Evolutionary conservation across 2,888 invertebrate genomes (phyloP), one percentile per base, ranked within the genome.

Genomic region (Caenorhabditis sp.): DNA sequence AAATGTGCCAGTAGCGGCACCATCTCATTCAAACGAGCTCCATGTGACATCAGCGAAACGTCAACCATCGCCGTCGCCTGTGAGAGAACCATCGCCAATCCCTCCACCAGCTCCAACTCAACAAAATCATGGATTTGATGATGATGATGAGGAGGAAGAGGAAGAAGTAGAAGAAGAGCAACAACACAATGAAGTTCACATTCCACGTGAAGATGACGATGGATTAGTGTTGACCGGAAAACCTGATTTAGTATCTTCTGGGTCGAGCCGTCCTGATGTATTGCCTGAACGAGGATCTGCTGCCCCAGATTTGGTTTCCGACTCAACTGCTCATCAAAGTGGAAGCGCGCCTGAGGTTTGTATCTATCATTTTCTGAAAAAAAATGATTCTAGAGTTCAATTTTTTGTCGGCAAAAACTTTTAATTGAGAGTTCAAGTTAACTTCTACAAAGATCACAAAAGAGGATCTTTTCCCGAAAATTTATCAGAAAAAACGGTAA

Each of bases 251-350:
- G 66, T 73, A 19, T 43, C 43, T 31, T 67, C 59, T 6, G 78
- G 72, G 23, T 66, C 69, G 14, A 69, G 69, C 19, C 67, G 73
- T 12, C 77, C 77, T 8, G 77, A 77, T 55, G 65, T 77, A 49
- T 73, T 77, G 12, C 77, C 77, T 0, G 49, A 63, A 61, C 57
- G 69, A 58, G 69, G 69, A 62, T 62, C 68, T 14, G 61, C 62
- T 10, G 70, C 67, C 21, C 77, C 77, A 3, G 77, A 77, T 67
- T n/a, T 77, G 12, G 73, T 77, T 12, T 60, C 65, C 8, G 64
- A 69, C 10, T 31, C 63, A 14, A 27, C 37, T 51, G 37, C 24
- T n/a, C 31, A 19, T 58, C 55, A 26, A 26, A 55, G 24, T 58
- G 17, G 26, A 8, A 17, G 24, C 43, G 31, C 57, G 21, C 57